Conservation (phyloP, 2,113 vertebrate genomes). For the Rhegmatorhina hoffmannsi region DNA sequence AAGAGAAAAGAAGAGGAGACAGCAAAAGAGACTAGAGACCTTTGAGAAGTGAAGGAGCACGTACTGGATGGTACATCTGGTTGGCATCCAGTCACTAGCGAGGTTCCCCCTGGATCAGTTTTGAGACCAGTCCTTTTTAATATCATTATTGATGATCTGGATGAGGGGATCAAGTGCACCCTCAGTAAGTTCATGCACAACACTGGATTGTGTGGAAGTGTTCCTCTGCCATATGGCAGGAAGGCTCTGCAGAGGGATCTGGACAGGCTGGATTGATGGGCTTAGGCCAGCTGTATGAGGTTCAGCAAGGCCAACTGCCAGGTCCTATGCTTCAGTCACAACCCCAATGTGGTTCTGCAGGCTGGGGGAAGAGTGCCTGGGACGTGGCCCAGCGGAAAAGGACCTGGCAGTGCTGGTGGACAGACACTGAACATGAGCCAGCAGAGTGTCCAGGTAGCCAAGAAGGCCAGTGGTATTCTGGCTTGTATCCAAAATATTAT, state of each 20-base stretch:
- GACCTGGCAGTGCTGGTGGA: fast-evolving
- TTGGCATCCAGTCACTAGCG: not conserved
- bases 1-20: not conserved
- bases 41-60: not conserved
- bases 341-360: fast-evolving
- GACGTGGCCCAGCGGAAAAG: fast-evolving
- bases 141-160: not conserved
- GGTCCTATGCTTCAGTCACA: not conserved
- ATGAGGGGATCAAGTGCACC: not conserved
- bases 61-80: not conserved
- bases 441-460: not conserved
- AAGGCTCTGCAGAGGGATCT: not conserved
- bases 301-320: not conserved
- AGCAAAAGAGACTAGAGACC: not conserved
- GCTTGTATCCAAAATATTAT: not conserved
- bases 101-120: not conserved
- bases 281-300: not conserved
- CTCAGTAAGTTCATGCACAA: not conserved
- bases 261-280: not conserved
- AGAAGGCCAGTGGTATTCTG: not conserved
- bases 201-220: fast-evolving
- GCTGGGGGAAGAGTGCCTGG: not conserved
- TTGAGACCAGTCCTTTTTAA: not conserved
- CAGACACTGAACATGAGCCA: not conserved
- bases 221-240: not conserved